phyloP scores from a whole-genome alignment of 2,888 invertebrate genomes.

The Epistrophe grossulariae region DNA sequence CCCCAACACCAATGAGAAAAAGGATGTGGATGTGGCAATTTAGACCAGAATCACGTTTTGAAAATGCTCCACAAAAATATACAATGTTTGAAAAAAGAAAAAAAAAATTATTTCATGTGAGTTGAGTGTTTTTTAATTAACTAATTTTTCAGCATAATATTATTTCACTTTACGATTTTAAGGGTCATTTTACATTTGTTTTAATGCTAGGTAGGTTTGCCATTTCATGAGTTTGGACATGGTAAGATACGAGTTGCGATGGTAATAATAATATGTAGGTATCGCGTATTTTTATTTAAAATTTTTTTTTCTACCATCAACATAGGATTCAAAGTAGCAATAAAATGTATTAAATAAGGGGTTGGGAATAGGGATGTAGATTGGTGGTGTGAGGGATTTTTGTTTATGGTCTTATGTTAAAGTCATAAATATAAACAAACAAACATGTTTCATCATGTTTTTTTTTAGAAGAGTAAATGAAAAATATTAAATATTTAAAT shows the following conservation, averaged over 20 bases:
- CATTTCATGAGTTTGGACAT: not conserved
- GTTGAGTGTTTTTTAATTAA: slow-evolving; percentile 66
- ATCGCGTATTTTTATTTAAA: slow-evolving; percentile 1
- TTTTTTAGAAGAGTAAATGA: not conserved
- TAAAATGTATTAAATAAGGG: slow-evolving; percentile 1
- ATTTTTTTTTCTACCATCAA: not conserved
- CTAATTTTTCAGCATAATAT: slow-evolving; percentile 47
- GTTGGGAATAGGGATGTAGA: no score
- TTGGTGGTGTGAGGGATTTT: not conserved
- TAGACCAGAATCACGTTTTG: slow-evolving; percentile 54
- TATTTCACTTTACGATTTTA: slow-evolving; percentile 22
- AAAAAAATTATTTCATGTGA: not conserved
- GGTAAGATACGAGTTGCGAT: not conserved
- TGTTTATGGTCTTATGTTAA: slow-evolving; percentile 11
- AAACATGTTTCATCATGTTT: not conserved
- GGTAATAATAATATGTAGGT: not conserved
- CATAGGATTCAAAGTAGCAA: not conserved
- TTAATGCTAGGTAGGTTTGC: not conserved
- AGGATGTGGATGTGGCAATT: slow-evolving; percentile 33
- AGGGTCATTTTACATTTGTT: slow-evolving; percentile 15
- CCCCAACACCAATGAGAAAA: slow-evolving; percentile 8
- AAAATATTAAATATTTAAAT: no score
- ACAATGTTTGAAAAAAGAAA: slow-evolving; percentile 13
- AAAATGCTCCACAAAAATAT: slow-evolving; percentile 30
- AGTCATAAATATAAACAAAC: not conserved